Percentiles rank a stretch among this genome's conserved stretches.
phyloP scores from a whole-genome alignment of 2,113 vertebrate species.

The Sander lucioperca region DNA sequence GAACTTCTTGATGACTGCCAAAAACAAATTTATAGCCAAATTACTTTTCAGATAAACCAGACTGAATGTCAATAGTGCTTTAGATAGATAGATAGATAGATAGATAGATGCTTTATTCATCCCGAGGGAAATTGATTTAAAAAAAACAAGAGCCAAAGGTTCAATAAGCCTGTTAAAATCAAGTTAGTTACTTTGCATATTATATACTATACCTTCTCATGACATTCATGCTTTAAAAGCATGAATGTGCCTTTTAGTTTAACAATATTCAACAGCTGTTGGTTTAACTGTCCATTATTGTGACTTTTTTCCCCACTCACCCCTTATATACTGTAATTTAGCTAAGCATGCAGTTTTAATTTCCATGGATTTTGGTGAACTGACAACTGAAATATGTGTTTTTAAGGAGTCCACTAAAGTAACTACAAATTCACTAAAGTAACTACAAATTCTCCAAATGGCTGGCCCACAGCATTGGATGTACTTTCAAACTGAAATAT shows the following conservation, averaged over 20 bases:
- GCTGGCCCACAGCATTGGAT: not conserved
- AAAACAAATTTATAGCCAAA: conserved; percentile 26
- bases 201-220: not conserved
- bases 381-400: not conserved
- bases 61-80: not conserved
- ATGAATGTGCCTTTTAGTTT: not conserved
- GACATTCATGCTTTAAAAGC: not conserved
- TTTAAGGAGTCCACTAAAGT: not conserved
- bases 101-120: too few species aligned
- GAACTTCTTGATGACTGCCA: conserved; percentile 95
- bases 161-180: not conserved
- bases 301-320: not conserved
- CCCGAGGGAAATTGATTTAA: not conserved
- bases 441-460: not conserved
- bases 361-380: not conserved
- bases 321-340: not conserved
- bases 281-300: not conserved
- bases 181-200: not conserved
- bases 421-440: not conserved
- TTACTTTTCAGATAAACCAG: not conserved
- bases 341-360: not conserved
- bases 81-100: too few species aligned
- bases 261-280: not conserved
- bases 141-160: not conserved
- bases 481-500: not conserved